Evolutionary conservation across 2,888 invertebrate genomes (phyloP), one percentile per base, ranked within the genome.

Genomic region (Halictus quadricinctus): DNA sequence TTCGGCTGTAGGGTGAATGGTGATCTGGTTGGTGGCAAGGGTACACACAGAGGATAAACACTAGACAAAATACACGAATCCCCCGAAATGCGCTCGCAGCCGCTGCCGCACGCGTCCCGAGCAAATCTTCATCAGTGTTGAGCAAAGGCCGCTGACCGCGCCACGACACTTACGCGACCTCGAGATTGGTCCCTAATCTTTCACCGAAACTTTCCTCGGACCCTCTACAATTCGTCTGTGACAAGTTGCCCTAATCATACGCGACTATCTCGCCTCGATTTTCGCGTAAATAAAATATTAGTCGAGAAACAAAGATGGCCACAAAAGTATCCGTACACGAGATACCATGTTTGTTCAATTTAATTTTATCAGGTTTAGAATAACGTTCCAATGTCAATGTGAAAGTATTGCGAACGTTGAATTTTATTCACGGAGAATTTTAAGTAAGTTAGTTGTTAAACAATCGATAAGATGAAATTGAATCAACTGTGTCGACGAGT

Each of bases 41-140:
- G 92, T 94, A 97, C 97, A 97, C 97, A 97, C 97, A 97, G 97
- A 97, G 97, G 97, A 97, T 96, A 95, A 96, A 97, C 97, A 97
- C 97, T 97, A 97, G 97, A 97, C 97, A 97, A 97, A 97, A 97
- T 97, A 97, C 97, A 97, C 95, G 95, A 95, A 95, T 94, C 95
- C 94, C 93, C 92, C 94, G 93, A 94, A 93, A 88, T 91, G 92
- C 94, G 92, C 90, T 91, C 88, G 91, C 91, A 91, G 81, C 81
- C 79, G 82, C 85, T 86, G 85, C 84, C 80, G 81, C 86, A 81
- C 80, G 85, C 84, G 83, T 88, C 87, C 83, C 70, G 76, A 76
- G 77, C 90, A 91, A 89, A 88, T 89, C 88, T 90, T 87, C 83
- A 82, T 88, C 89, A 90, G 70, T 90, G 89, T 89, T 90, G 87